phyloP scores from a whole-genome alignment of 2,113 vertebrate species.

The Halcyon malimbica region DNA sequence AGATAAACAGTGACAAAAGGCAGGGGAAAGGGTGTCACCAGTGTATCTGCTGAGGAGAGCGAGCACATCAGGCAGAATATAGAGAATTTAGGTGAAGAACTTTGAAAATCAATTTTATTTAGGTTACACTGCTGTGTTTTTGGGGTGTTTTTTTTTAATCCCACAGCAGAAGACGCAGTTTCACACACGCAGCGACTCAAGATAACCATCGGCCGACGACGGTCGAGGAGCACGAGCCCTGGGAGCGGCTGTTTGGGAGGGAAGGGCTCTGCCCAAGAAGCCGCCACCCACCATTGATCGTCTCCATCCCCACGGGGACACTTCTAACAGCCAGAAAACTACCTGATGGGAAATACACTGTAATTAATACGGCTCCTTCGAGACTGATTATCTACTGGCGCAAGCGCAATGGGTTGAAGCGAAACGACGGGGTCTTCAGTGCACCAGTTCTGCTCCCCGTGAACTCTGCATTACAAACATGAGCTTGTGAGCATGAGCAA shows the following conservation, averaged over 20 bases:
- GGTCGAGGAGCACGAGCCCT: neutral
- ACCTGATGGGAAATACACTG: neutral
- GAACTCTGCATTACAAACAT: neutral
- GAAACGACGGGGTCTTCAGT: rapidly evolving
- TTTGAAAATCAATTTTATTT: neutral
- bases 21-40: neutral
- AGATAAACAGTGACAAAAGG: neutral
- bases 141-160: neutral
- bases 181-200: neutral
- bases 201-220: neutral
- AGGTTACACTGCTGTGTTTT: neutral
- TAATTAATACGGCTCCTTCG: neutral
- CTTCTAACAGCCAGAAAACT: neutral
- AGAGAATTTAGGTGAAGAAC: neutral
- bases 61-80: neutral
- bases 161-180: neutral
- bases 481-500: neutral
- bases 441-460: neutral
- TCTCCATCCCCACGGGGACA: rapidly evolving
- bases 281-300: neutral
- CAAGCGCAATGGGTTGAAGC: neutral
- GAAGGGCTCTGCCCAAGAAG: neutral
- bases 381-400: neutral
- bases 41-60: neutral
- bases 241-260: neutral